phyloP scores from a whole-genome alignment of 2,797 vertebrate genomes.

The Acanthornis magna region DNA sequence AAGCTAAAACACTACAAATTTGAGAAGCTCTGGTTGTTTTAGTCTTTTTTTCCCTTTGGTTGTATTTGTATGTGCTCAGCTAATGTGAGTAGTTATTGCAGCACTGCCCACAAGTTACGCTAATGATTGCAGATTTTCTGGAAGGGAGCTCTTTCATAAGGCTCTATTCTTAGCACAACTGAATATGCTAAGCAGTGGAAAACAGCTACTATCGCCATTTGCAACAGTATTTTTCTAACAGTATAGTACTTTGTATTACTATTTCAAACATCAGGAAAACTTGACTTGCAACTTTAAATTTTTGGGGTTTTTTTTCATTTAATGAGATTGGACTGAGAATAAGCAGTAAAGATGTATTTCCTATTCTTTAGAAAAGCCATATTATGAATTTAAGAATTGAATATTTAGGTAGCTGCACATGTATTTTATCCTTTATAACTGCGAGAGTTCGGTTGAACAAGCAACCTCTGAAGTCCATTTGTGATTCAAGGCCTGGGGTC shows the following conservation, averaged over 20 bases:
- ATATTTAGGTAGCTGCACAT: background rate
- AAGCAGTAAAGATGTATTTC: background rate
- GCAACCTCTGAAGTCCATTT: background rate
- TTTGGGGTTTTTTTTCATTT: background rate
- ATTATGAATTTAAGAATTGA: background rate
- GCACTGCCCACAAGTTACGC: background rate
- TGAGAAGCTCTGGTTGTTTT: background rate
- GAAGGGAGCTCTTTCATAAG: background rate
- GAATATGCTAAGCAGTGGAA: background rate
- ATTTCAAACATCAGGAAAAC: background rate
- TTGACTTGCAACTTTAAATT: background rate
- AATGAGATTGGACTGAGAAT: background rate
- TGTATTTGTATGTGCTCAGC: background rate
- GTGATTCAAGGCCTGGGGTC: background rate
- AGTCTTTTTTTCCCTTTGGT: fast-evolving
- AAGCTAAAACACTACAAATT: background rate
- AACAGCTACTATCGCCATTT: background rate
- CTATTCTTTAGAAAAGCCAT: background rate
- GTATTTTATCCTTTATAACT: background rate
- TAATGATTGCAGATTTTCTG: background rate
- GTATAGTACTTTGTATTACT: background rate
- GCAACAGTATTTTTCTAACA: background rate
- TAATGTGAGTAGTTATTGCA: background rate
- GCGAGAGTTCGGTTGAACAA: background rate
- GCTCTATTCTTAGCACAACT: background rate